Evolutionary conservation across 2,888 invertebrate genomes (phyloP), one percentile per base, ranked within the genome.

Genomic region (Ichneumon xanthorius): DNA sequence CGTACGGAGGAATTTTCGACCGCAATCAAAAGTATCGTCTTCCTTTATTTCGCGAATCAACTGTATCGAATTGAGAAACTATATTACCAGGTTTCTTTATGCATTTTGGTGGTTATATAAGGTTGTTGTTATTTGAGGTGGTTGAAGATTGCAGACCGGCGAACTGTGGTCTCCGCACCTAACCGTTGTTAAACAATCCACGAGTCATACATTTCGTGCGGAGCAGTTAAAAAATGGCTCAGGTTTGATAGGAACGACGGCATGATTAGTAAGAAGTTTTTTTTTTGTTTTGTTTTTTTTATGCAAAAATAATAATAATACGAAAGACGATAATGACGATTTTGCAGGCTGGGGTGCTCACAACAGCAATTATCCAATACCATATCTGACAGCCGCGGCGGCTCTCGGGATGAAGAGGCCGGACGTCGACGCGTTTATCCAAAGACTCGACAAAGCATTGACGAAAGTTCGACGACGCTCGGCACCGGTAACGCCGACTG

Each of bases 381-480:
- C 96, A 2, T 97, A 97, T 92, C 94, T 97, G 87, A 97, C 97
- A 4, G 96, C 96, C 72, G 97, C 97, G 19, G 96, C 97, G 3
- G 95, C 96, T 6, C 93, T 97, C 53, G 97, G 97, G 4, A 95
- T 97, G 93, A 95, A 95, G 67, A 94, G 95, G 87, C 90, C 93
- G 3, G 97, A 97, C 90, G 95, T 97, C n/a, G 96, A 97, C 91
- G 92, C 94, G 30, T 97, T 97, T 92, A 94, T 96, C 70, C 95
- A 95, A 87, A 95, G 96, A 89, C 93, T 97, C 70, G 95, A 95
- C 81, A 96, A 96, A 93, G 96, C 96, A 75, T 92, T 95, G 91
- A 89, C 92, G n/a, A 93, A 94, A 89, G 91, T 93, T 19, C 92
- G 92, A 75, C 90, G 93, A 78, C 93, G 92, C 71, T 93, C 93